phyloP scores from a whole-genome alignment of 1,140 invertebrate species.

The Papilio xuthus region DNA sequence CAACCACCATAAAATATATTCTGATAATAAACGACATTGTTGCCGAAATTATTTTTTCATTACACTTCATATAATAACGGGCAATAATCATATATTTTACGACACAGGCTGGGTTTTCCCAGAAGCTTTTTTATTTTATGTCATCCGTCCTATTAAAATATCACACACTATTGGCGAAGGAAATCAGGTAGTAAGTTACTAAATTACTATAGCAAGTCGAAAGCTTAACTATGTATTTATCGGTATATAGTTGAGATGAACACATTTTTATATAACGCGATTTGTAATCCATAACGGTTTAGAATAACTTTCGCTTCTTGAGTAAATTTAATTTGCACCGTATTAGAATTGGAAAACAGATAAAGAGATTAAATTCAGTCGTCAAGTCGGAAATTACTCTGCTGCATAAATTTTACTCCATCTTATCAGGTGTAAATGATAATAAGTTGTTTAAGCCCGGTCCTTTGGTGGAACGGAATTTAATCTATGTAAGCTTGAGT shows the following conservation, averaged over 20 bases:
- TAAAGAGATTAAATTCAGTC: conserved; percentile 3
- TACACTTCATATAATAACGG: not conserved
- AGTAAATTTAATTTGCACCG: conserved; percentile 21
- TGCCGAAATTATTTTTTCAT: not conserved
- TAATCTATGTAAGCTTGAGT: not conserved
- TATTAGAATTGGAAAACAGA: conserved; percentile 26
- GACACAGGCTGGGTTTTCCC: conserved; percentile 8
- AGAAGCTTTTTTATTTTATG: not conserved
- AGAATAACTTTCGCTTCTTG: conserved; percentile 5
- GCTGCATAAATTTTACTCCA: conserved; percentile 15
- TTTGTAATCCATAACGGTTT: conserved; percentile 12
- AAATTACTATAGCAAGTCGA: too few relatives aligned
- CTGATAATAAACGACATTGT: not conserved
- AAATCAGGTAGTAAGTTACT: not conserved
- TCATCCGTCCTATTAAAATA: not conserved
- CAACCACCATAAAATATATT: not conserved
- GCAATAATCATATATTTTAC: conserved; percentile 19
- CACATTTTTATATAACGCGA: not conserved
- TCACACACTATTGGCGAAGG: not conserved
- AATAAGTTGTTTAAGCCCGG: not conserved
- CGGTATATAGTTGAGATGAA: not conserved
- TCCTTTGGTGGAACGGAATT: not conserved
- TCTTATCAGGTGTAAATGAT: conserved; percentile 11
- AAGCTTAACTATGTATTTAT: not conserved
- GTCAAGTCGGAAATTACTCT: conserved; percentile 10